phyloP scores from a whole-genome alignment of 2,113 vertebrate genomes.

The Platysteira castanea region DNA sequence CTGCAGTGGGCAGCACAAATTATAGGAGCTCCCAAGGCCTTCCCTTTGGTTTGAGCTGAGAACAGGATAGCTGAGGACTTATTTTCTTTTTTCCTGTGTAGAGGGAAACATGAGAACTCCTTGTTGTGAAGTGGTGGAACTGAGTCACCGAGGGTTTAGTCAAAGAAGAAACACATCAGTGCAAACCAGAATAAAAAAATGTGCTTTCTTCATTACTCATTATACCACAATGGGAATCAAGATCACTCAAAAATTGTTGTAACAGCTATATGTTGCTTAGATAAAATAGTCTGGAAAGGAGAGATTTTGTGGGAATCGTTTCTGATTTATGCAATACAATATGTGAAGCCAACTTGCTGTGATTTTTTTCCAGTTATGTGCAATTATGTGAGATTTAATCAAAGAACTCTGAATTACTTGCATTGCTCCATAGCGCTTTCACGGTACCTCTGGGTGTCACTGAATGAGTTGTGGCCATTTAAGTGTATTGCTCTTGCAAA shows the following conservation, averaged over 20 bases:
- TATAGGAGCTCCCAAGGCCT: neutral
- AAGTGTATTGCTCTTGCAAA: neutral
- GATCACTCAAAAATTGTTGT: slow-evolving; percentile 69
- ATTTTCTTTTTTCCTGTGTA: neutral
- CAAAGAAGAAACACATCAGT: slow-evolving; percentile 50
- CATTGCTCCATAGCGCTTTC: neutral
- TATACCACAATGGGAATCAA: slow-evolving; percentile 55
- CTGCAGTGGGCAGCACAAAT: fast-evolving
- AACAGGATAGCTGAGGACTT: neutral
- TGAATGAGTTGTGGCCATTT: neutral
- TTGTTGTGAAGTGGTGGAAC: slow-evolving; percentile 42
- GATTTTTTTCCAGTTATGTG: slow-evolving; percentile 37
- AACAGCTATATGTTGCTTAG: slow-evolving; percentile 64
- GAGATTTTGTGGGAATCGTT: slow-evolving; percentile 64
- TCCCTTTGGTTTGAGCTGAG: neutral
- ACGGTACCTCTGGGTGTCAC: slow-evolving; percentile 11
- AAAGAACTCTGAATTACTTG: slow-evolving; percentile 45
- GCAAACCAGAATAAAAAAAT: slow-evolving; percentile 52
- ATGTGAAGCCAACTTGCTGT: slow-evolving; percentile 15
- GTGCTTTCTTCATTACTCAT: slow-evolving; percentile 62
- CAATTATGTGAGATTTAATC: slow-evolving; percentile 64
- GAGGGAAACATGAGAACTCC: slow-evolving; percentile 46
- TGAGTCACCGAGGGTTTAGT: slow-evolving; percentile 53
- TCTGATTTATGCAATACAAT: slow-evolving; percentile 47
- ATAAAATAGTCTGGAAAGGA: slow-evolving; percentile 71